Conservation (phyloP, 2,888 invertebrate genomes). For the Ernsta delagoae region DNA sequence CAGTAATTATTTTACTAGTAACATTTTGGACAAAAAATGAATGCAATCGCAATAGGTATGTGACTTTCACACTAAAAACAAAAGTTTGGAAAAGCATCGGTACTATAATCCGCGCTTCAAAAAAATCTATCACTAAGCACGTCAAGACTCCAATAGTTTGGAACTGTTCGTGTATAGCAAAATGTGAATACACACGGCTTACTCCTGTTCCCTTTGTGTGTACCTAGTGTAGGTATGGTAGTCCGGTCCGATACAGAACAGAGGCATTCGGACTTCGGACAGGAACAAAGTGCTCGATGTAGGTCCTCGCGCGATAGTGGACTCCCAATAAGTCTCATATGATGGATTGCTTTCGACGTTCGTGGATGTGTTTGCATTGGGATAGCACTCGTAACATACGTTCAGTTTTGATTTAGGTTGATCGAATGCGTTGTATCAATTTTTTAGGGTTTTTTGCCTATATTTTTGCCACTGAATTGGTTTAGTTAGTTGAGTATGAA, state of each 20-base stretch:
- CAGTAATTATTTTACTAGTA: too few relatives aligned
- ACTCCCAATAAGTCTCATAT: slow-evolving; percentile 26
- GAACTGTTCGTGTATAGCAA: too few relatives aligned
- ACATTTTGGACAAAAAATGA: too few relatives aligned
- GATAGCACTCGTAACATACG: slow-evolving; percentile 6
- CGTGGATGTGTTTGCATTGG: slow-evolving; percentile 2
- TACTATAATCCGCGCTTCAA: too few relatives aligned
- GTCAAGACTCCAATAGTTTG: too few relatives aligned
- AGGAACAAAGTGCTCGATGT: slow-evolving; percentile 14
- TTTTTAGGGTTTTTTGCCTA: not conserved
- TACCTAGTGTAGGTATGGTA: too few relatives aligned
- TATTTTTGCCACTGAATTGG: too few relatives aligned
- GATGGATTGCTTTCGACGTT: slow-evolving; percentile 19
- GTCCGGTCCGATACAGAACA: slow-evolving; percentile 5
- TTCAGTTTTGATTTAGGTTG: slow-evolving; percentile 24
- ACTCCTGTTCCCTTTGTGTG: slow-evolving; percentile 7
- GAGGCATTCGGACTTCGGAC: slow-evolving; percentile 2
- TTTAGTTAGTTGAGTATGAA: too few relatives aligned
- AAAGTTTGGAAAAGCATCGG: too few relatives aligned
- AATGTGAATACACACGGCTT: not conserved
- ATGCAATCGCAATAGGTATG: too few relatives aligned
- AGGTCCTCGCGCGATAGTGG: slow-evolving; percentile 20
- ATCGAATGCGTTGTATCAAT: not conserved
- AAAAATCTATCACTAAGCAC: too few relatives aligned
- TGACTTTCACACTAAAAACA: too few relatives aligned